Percentiles rank a stretch among this genome's conserved stretches.
Evolutionary conservation across 2,888 invertebrate species (phyloP).

Genomic region (Pyralis farinalis): DNA sequence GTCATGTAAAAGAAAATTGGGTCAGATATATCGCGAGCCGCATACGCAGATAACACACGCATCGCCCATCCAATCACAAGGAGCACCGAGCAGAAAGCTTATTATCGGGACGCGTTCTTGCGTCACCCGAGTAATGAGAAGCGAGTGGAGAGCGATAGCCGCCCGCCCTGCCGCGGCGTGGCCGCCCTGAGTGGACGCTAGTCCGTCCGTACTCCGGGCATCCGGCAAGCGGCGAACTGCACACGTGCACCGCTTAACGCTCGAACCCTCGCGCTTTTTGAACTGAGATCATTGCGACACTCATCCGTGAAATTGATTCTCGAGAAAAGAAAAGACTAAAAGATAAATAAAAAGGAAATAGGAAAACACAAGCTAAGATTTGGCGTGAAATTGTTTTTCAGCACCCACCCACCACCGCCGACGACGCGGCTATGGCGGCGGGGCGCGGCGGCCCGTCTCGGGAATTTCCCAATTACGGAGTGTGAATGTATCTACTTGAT

Average conservation of each 20-base stretch:
- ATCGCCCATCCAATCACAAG: conserved; percentile 73
- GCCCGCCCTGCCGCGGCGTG: conserved; percentile 11
- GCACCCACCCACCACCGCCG: conserved; percentile 57
- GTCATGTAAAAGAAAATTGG: conserved; percentile 65
- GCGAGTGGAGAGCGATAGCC: conserved; percentile 21
- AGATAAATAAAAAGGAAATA: conserved; percentile 82
- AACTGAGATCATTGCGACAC: conserved; percentile 78
- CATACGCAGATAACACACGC: conserved; percentile 72
- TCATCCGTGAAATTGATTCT: conserved; percentile 82
- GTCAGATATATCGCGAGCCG: conserved; percentile 59
- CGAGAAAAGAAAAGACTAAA: conserved; percentile 78
- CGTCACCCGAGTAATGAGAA: conserved; percentile 60
- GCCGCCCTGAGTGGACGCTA: conserved; percentile 22
- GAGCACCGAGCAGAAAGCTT: conserved; percentile 70
- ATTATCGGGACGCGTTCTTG: conserved; percentile 66
- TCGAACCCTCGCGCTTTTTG: conserved; percentile 65
- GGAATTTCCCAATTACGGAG: conserved; percentile 78
- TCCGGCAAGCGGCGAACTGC: conserved; percentile 29
- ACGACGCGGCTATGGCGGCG: conserved; percentile 39
- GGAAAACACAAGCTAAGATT: conserved; percentile 81
- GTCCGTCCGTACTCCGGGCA: conserved; percentile 25
- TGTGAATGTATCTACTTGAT: conserved; percentile 74
- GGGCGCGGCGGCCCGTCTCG: conserved; percentile 48
- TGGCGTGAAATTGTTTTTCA: conserved; percentile 82
- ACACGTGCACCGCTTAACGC: conserved; percentile 44